Evolutionary conservation across 1,140 invertebrate species (phyloP).

Genomic region (Drosophila tristis): DNA sequence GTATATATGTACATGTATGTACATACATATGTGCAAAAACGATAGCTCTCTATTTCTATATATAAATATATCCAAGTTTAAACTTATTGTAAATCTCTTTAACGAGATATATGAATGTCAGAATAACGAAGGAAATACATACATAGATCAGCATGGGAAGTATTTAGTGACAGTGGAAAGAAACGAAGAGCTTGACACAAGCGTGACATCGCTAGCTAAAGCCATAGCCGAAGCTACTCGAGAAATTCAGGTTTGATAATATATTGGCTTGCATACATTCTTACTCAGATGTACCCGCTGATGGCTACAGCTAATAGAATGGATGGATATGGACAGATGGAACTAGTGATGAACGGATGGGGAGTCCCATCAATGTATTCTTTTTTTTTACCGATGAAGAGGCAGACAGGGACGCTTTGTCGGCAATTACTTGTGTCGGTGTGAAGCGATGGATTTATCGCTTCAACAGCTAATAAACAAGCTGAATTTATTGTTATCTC

Average conservation of each 20-base stretch:
- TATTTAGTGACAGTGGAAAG: constrained; percentile 38
- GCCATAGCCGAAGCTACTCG: constrained; percentile 70
- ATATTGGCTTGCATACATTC: constrained; percentile 73
- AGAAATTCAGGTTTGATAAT: constrained; percentile 74
- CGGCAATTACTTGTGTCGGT: constrained; percentile 72
- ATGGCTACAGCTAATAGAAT: constrained; percentile 31
- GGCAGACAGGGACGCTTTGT: constrained; percentile 63
- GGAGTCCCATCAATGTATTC: constrained; percentile 31
- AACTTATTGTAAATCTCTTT: constrained; percentile 61
- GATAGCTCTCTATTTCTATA: too few species aligned
- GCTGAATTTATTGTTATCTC: constrained; percentile 74
- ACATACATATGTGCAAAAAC: too few species aligned
- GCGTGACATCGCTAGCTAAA: constrained; percentile 30
- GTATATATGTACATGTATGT: too few species aligned
- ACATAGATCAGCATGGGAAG: constrained; percentile 65
- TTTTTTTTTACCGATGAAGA: constrained; percentile 47
- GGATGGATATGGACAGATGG: constrained; percentile 33
- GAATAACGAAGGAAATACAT: constrained; percentile 60
- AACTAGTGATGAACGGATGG: constrained; percentile 17
- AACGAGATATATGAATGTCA: constrained; percentile 68
- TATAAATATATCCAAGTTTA: constrained; percentile 15
- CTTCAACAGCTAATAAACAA: constrained; percentile 76
- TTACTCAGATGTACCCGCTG: constrained; percentile 51
- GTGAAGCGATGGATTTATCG: constrained; percentile 74
- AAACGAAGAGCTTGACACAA: constrained; percentile 23